phyloP scores from a whole-genome alignment of 2,113 vertebrate species.

The Tonatia bakeri region DNA sequence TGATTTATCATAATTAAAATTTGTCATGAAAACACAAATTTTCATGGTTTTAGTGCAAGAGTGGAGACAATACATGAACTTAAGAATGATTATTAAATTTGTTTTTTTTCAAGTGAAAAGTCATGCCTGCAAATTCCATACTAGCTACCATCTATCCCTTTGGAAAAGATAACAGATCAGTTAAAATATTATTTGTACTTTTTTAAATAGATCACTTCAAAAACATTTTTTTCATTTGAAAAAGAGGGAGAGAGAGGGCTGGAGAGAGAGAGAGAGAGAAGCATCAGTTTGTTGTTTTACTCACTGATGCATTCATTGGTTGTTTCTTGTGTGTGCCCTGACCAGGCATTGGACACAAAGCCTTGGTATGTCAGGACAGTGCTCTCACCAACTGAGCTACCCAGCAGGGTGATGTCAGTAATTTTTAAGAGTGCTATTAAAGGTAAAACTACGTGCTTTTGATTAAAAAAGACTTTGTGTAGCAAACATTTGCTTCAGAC shows the following conservation, averaged over 20 bases:
- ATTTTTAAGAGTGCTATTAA: neutral
- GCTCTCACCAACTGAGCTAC: too few relatives aligned
- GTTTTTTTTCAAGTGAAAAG: constrained; percentile 13
- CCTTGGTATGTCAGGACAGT: too few relatives aligned
- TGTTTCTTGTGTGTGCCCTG: too few relatives aligned
- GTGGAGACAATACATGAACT: neutral
- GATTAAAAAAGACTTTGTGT: neutral
- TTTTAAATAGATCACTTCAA: neutral
- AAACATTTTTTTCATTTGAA: too few relatives aligned
- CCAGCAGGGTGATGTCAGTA: neutral
- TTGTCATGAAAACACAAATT: neutral
- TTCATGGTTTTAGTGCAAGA: neutral
- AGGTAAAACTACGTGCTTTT: neutral
- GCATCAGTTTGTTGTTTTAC: too few relatives aligned
- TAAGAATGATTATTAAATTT: neutral
- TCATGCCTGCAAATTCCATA: neutral
- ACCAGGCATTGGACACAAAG: too few relatives aligned
- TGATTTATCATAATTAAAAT: constrained; percentile 25
- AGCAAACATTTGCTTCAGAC: neutral
- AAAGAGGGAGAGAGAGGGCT: too few relatives aligned
- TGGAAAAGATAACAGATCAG: neutral
- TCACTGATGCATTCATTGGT: too few relatives aligned
- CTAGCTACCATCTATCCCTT: neutral
- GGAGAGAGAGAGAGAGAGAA: too few relatives aligned
- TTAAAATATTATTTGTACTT: neutral